Evolutionary conservation across 2,888 invertebrate species (phyloP).

Genomic region (Sesia apiformis): DNA sequence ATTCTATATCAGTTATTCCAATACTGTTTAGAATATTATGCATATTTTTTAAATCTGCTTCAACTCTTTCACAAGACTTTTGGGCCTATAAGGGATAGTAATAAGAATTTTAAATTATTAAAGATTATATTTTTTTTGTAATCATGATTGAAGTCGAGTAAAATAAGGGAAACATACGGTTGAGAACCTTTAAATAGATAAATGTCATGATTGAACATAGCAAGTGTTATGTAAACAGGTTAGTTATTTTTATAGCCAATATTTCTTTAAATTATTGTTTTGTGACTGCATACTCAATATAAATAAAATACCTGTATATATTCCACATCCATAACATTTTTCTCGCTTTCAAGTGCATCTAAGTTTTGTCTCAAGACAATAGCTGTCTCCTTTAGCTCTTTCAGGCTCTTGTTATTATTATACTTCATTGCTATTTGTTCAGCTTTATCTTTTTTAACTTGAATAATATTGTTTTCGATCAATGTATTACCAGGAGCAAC

Average conservation of each 20-base stretch:
- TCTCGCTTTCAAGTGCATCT: slow-evolving; percentile 52
- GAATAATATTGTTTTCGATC: slow-evolving; percentile 3
- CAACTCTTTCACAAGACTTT: slow-evolving; percentile 51
- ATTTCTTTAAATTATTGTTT: no score
- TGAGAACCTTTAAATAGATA: no score
- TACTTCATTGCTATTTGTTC: slow-evolving; percentile 10
- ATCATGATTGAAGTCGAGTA: no score
- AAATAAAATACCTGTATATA: slow-evolving; percentile 40
- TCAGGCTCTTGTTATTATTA: slow-evolving; percentile 34
- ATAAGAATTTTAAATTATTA: no score
- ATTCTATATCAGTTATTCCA: slow-evolving; percentile 41
- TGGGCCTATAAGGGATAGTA: slow-evolving; percentile 29
- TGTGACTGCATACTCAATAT: no score
- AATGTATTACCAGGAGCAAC: not conserved
- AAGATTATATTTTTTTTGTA: no score
- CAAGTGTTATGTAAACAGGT: no score
- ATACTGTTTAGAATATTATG: slow-evolving; percentile 44
- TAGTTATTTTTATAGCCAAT: no score
- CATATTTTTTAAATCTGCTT: slow-evolving; percentile 64
- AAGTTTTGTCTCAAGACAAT: slow-evolving; percentile 52
- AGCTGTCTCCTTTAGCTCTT: slow-evolving; percentile 55
- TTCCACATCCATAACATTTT: slow-evolving; percentile 57
- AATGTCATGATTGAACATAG: no score
- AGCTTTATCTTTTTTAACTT: slow-evolving; percentile 2
- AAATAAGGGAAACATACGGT: no score